Percentiles rank a stretch among this genome's conserved stretches.
Evolutionary conservation across 2,113 vertebrate genomes (phyloP).

Genomic region (Gymnobelideus leadbeateri): DNA sequence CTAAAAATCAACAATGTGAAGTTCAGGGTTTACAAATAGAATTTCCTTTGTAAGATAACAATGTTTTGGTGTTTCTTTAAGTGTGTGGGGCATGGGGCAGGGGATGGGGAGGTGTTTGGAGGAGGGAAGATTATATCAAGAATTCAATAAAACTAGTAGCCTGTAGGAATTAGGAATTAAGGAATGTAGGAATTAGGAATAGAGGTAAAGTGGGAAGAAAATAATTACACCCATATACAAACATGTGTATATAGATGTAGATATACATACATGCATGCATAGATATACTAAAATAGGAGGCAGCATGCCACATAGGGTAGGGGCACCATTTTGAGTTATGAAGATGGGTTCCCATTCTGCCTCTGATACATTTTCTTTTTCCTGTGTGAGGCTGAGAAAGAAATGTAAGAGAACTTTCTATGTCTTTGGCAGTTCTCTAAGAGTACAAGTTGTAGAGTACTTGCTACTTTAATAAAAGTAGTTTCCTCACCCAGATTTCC

Average conservation of each 20-base stretch:
- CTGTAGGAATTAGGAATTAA: too few relatives aligned
- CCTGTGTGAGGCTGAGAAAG: neutral
- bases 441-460: neutral
- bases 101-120: too few relatives aligned
- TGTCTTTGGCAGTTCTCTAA: neutral
- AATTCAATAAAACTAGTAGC: neutral
- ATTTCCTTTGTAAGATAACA: neutral
- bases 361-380: neutral
- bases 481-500: neutral
- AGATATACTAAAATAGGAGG: neutral
- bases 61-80: neutral
- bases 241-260: neutral
- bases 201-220: neutral
- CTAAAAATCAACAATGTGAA: neutral
- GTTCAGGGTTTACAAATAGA: neutral
- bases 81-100: neutral
- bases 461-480: neutral
- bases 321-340: neutral
- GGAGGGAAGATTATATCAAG: neutral
- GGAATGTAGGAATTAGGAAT: too few relatives aligned
- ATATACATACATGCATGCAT: neutral
- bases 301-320: neutral
- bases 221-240: neutral
- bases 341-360: neutral
- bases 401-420: neutral